Evolutionary conservation across 2,113 vertebrate genomes (phyloP).

Genomic region (Corvus cornix): DNA sequence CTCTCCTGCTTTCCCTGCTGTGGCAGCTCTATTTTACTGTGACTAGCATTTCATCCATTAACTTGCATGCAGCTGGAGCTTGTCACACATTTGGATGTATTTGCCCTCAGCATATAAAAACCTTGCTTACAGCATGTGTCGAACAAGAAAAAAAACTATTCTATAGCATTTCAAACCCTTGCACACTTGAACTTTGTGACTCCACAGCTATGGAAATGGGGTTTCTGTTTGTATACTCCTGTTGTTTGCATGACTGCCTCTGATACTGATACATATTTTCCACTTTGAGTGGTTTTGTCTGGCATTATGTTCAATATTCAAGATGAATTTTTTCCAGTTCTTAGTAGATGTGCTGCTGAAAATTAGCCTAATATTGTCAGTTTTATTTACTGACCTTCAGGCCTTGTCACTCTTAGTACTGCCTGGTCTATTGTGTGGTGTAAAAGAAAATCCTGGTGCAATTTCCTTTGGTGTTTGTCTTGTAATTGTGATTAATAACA

Average conservation of each 20-base stretch:
- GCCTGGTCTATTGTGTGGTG: conserved; percentile 64
- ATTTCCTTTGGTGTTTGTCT: conserved; percentile 83
- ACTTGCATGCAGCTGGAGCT: neutral
- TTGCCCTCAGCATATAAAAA: conserved; percentile 10
- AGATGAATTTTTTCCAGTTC: conserved; percentile 17
- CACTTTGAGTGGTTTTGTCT: neutral
- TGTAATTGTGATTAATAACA: conserved; percentile 99
- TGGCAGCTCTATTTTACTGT: conserved; percentile 8
- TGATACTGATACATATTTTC: neutral
- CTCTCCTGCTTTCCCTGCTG: neutral
- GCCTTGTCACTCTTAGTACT: conserved; percentile 72
- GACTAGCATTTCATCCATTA: neutral
- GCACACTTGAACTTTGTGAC: neutral
- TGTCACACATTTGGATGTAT: neutral
- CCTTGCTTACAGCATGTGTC: neutral
- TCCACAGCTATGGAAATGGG: neutral
- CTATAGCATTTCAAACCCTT: neutral
- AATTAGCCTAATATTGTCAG: conserved; percentile 71
- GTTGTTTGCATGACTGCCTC: neutral
- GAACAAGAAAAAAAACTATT: neutral
- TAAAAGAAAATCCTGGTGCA: conserved; percentile 81
- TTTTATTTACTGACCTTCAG: conserved; percentile 86
- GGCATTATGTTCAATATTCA: neutral
- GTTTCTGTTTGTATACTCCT: neutral
- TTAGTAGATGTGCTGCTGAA: conserved; percentile 64